Conservation (phyloP, 2,113 vertebrate species). For the Pitta sordida region DNA sequence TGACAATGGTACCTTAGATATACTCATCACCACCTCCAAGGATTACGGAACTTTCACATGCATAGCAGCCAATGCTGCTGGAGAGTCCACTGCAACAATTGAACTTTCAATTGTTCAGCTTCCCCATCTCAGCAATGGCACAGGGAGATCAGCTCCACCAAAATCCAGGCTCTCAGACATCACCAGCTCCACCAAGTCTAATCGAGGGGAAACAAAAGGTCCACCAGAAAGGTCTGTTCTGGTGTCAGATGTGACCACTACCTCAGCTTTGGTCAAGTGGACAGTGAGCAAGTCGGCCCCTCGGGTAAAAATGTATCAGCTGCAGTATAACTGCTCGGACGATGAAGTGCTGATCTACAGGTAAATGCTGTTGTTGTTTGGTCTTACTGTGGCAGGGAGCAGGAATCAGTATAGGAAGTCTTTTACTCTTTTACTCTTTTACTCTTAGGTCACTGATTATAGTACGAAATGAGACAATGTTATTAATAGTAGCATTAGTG, state of each 20-base stretch:
- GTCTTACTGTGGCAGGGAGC: background rate
- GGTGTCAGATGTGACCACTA: slow-evolving; percentile 90
- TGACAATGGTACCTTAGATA: slow-evolving; percentile 94
- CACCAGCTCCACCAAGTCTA: slow-evolving; percentile 90
- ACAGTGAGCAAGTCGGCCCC: slow-evolving; percentile 90
- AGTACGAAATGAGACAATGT: background rate
- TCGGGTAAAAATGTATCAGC: slow-evolving; percentile 97
- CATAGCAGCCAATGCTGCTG: slow-evolving; percentile 94
- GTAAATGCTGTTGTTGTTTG: slow-evolving; percentile 67
- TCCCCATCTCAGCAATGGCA: slow-evolving; percentile 90
- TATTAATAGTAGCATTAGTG: fast-evolving
- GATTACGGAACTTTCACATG: slow-evolving; percentile 96
- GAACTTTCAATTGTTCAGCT: slow-evolving; percentile 95
- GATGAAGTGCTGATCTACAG: slow-evolving; percentile 98
- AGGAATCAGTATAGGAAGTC: background rate
- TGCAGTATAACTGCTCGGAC: slow-evolving; percentile 96
- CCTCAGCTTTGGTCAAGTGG: slow-evolving; percentile 93
- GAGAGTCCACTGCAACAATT: slow-evolving; percentile 89
- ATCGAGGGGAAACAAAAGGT: slow-evolving; percentile 83
- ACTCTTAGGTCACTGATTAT: background rate
- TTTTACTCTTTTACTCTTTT: background rate
- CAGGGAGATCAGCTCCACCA: slow-evolving; percentile 81
- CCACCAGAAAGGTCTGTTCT: slow-evolving; percentile 85
- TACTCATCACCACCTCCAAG: slow-evolving; percentile 90
- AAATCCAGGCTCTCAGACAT: slow-evolving; percentile 95